Percentiles rank a stretch among this genome's conserved stretches.
Evolutionary conservation across 2,888 invertebrate genomes (phyloP).

Genomic region (Tipula confusa): DNA sequence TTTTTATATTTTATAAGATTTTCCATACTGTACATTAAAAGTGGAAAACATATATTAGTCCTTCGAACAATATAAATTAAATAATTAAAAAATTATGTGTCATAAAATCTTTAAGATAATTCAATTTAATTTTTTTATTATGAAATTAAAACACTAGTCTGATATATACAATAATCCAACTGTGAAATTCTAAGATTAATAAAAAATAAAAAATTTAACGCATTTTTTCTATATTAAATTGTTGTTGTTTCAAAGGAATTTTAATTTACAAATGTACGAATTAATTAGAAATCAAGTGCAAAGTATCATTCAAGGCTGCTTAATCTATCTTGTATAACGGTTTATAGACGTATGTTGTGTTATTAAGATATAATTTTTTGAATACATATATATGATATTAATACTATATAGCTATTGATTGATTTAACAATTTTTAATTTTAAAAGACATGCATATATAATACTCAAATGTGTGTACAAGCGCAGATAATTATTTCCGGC

Average conservation of each 20-base stretch:
- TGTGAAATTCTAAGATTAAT: background rate
- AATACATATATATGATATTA: background rate
- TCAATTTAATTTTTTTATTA: background rate
- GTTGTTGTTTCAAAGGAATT: background rate
- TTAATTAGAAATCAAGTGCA: conserved; percentile 6
- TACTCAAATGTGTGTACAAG: too few relatives aligned
- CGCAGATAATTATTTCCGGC: too few relatives aligned
- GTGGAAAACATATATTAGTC: background rate
- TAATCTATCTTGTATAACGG: background rate
- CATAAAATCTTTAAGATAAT: background rate
- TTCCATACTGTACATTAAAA: background rate
- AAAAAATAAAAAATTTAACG: background rate
- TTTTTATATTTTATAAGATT: background rate
- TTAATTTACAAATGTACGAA: conserved; percentile 3
- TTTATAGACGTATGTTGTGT: background rate
- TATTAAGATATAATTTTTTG: background rate
- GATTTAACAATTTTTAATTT: background rate
- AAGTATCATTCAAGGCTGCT: background rate
- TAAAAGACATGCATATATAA: background rate
- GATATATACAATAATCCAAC: background rate
- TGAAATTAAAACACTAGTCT: background rate
- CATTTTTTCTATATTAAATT: background rate
- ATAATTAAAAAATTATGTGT: background rate
- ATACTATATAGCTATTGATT: background rate
- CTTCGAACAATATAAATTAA: background rate